phyloP scores from a whole-genome alignment of 2,888 invertebrate species.

The Catocala nupta region DNA sequence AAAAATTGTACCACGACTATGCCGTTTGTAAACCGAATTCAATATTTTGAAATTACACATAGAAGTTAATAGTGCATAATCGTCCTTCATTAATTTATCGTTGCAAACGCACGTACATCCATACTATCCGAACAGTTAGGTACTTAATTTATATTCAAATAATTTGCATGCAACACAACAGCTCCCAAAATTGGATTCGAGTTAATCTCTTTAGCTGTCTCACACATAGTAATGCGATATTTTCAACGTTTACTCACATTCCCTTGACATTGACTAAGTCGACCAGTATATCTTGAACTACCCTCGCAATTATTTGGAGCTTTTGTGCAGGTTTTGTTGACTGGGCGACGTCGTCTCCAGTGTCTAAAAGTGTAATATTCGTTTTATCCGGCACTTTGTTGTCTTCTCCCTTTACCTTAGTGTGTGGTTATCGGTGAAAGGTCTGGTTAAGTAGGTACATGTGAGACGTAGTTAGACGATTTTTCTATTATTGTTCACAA shows the following conservation, averaged over 20 bases:
- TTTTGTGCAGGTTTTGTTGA: conserved; percentile 9
- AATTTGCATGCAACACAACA: conserved; percentile 3
- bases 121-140: neutral
- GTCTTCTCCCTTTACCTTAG: conserved; percentile 47
- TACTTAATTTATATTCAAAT: conserved; percentile 7
- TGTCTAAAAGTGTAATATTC: conserved; percentile 56
- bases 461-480: no score
- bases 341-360: conserved; percentile 40
- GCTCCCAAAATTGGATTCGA: conserved; percentile 25
- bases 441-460: no score
- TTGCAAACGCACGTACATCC: neutral
- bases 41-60: no score
- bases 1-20: no score
- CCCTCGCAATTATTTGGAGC: conserved; percentile 17
- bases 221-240: conserved; percentile 42
- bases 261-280: conserved; percentile 55
- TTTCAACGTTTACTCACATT: conserved; percentile 33
- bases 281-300: conserved; percentile 27
- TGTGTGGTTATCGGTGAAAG: conserved; percentile 4
- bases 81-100: conserved; percentile 3
- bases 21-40: no score
- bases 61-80: neutral
- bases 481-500: no score
- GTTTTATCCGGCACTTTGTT: conserved; percentile 58
- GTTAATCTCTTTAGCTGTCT: conserved; percentile 29